phyloP scores from a whole-genome alignment of 2,113 vertebrate species.

The Picathartes gymnocephalus region DNA sequence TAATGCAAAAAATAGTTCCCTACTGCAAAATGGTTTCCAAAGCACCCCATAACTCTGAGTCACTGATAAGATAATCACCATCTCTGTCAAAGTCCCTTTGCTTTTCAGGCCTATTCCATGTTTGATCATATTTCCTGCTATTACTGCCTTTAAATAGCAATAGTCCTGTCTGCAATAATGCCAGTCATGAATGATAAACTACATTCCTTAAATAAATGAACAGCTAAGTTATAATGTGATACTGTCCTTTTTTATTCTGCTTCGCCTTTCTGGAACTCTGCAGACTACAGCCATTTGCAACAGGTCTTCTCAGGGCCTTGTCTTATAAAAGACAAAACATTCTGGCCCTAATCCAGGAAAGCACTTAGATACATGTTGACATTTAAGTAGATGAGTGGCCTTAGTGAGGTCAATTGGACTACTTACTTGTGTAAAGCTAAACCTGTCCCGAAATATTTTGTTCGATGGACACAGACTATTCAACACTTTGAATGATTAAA shows the following conservation, averaged over 20 bases:
- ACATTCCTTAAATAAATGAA: not conserved
- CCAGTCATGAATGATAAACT: not conserved
- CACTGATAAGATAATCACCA: not conserved
- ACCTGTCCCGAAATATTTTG: slow-evolving; percentile 23
- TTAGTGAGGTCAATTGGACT: slow-evolving; percentile 44
- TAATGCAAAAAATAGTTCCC: not conserved
- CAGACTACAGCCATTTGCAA: slow-evolving; percentile 11
- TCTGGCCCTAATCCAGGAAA: slow-evolving; percentile 59
- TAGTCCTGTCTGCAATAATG: not conserved
- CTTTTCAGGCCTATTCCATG: not conserved
- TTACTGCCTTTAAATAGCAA: not conserved
- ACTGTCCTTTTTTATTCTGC: not conserved
- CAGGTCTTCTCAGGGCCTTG: slow-evolving; percentile 10
- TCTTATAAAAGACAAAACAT: slow-evolving; percentile 27
- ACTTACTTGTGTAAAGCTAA: slow-evolving; percentile 47
- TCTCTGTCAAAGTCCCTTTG: not conserved
- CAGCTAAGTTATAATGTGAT: not conserved
- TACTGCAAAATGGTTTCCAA: not conserved
- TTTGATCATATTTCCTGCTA: not conserved
- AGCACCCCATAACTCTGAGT: not conserved
- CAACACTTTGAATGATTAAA: not conserved
- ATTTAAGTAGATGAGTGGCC: slow-evolving; percentile 55
- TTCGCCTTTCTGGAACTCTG: not conserved
- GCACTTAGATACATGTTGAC: slow-evolving; percentile 64
- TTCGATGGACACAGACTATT: not conserved